Evolutionary conservation across 1,140 invertebrate genomes (phyloP).

Genomic region (Lamellibrachia luymesi): DNA sequence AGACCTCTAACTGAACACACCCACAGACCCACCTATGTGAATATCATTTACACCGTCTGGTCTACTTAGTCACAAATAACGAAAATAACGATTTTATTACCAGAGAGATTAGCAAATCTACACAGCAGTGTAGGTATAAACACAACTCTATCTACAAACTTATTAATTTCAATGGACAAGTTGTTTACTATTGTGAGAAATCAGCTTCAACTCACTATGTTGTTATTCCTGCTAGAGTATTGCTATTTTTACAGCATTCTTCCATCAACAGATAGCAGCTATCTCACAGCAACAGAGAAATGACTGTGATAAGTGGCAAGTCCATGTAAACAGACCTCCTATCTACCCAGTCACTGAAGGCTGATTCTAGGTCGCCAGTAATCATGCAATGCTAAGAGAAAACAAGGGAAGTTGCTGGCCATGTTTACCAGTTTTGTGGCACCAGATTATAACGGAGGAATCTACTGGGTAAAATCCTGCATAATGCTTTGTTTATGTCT

Average conservation of each 20-base stretch:
- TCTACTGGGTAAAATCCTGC: neutral
- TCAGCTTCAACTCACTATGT: neutral
- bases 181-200: neutral
- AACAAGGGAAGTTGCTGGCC: neutral
- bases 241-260: neutral
- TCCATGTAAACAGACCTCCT: neutral
- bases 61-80: neutral
- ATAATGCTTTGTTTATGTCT: neutral
- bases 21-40: neutral
- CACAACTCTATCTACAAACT: neutral
- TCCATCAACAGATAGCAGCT: neutral
- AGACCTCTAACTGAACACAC: neutral
- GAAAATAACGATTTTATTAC: neutral
- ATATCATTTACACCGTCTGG: neutral
- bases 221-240: neutral
- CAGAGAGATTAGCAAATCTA: neutral
- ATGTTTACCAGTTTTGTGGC: neutral
- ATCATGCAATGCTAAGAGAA: neutral
- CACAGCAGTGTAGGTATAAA: neutral
- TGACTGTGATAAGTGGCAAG: neutral
- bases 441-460: neutral
- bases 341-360: neutral
- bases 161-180: neutral
- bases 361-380: neutral
- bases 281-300: neutral